Evolutionary conservation across 2,888 invertebrate species (phyloP).

Genomic region (Conus canariensis): DNA sequence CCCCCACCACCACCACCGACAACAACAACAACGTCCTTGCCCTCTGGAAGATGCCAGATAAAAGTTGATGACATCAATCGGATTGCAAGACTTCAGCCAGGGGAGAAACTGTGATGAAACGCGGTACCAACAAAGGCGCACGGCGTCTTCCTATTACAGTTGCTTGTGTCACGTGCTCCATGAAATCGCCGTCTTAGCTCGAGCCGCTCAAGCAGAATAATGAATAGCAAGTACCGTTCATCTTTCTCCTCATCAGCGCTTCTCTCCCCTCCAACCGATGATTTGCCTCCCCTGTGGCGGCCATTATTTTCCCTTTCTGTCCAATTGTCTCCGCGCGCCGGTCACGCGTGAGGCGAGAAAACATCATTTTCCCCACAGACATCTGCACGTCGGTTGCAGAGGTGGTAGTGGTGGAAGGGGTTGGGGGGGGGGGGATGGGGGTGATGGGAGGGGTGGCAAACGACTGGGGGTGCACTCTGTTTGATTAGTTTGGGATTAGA

Average conservation of each 20-base stretch:
- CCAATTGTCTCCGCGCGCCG: conserved; percentile 23
- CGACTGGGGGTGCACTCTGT: not conserved
- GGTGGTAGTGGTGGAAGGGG: too few species aligned
- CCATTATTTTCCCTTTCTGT: conserved; percentile 30
- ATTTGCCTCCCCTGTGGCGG: conserved; percentile 33
- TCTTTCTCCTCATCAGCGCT: conserved; percentile 11
- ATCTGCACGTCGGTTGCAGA: too few species aligned
- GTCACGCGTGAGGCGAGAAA: conserved; percentile 32
- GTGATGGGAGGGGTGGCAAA: too few species aligned
- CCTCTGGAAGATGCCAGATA: too few species aligned
- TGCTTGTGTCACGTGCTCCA: conserved; percentile 5
- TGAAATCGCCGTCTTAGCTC: not conserved
- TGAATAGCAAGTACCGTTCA: conserved; percentile 34
- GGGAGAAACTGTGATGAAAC: too few species aligned
- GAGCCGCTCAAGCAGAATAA: conserved; percentile 15
- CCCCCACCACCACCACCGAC: too few species aligned
- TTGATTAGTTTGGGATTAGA: not conserved
- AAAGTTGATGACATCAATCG: too few species aligned
- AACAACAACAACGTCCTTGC: too few species aligned
- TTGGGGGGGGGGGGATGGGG: too few species aligned
- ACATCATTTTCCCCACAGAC: conserved; percentile 22
- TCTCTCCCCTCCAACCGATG: not conserved
- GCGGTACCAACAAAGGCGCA: too few species aligned
- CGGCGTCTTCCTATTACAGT: not conserved
- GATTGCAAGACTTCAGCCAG: too few species aligned